phyloP scores from a whole-genome alignment of 2,113 vertebrate species.

The Arothron firmamentum region DNA sequence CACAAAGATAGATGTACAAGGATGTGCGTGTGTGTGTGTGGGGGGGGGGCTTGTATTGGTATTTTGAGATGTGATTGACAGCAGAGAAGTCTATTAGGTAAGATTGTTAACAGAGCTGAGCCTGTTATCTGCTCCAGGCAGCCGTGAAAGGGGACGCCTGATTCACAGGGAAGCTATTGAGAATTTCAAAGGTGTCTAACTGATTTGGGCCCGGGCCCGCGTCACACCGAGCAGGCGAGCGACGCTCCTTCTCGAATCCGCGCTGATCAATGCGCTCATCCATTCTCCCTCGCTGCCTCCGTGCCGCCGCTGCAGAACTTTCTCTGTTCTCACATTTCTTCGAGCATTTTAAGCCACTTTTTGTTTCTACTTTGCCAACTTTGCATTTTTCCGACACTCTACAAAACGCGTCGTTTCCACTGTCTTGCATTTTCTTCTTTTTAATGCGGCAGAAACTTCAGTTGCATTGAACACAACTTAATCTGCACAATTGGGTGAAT shows the following conservation, averaged over 20 bases:
- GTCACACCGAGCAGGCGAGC: conserved; percentile 52
- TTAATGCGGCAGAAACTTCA: conserved; percentile 33
- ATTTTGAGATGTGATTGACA: conserved; percentile 77
- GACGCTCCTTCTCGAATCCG: conserved; percentile 54
- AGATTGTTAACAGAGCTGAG: conserved; percentile 77
- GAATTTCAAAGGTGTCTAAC: conserved; percentile 79
- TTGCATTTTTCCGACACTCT: conserved; percentile 41
- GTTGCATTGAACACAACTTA: conserved; percentile 45
- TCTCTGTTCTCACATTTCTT: conserved; percentile 37
- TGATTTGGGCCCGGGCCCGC: conserved; percentile 64
- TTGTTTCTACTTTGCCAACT: conserved; percentile 54
- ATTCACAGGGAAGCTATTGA: conserved; percentile 76
- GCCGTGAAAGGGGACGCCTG: conserved; percentile 70
- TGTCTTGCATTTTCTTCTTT: conserved; percentile 32
- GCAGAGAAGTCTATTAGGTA: conserved; percentile 78
- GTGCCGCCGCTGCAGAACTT: conserved; percentile 23
- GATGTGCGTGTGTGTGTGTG: conserved; percentile 6
- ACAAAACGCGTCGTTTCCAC: conserved; percentile 30
- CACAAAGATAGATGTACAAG: no score
- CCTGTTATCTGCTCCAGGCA: conserved; percentile 78
- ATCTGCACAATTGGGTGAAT: conserved; percentile 55
- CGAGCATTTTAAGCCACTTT: conserved; percentile 44
- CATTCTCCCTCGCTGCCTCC: conserved; percentile 35
- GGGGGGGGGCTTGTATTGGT: conserved; percentile 60
- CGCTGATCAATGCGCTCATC: conserved; percentile 64